A percentile compares a stretch with the other conserved stretches of the same genome.
Conservation (phyloP, 2,888 invertebrate genomes). For the Oegoconia quadripuncta region DNA sequence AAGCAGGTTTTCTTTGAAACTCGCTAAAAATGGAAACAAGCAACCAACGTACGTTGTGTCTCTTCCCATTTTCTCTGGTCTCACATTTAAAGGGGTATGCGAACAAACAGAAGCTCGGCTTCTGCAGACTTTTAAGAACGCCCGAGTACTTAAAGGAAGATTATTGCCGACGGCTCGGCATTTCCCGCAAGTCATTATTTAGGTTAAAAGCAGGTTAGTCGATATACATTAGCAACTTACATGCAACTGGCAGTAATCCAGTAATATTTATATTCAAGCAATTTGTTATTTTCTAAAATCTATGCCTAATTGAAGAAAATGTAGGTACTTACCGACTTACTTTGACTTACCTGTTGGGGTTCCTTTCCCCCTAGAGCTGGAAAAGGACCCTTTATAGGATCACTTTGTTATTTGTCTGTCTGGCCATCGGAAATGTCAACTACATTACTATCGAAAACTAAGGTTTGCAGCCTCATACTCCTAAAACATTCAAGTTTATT, state of each 20-base stretch:
- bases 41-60: slow-evolving; percentile 38
- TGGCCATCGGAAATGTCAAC: no score
- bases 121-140: slow-evolving; percentile 32
- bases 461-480: no score
- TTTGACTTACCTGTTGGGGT: no score
- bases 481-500: no score
- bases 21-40: slow-evolving; percentile 41
- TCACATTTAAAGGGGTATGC: slow-evolving; percentile 36
- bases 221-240: background rate
- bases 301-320: no score
- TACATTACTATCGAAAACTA: no score
- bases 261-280: no score
- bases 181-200: slow-evolving; percentile 31
- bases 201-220: slow-evolving; percentile 25
- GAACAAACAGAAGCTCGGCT: slow-evolving; percentile 25
- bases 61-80: slow-evolving; percentile 37
- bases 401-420: no score
- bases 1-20: slow-evolving; percentile 37
- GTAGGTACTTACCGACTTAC: no score
- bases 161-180: slow-evolving; percentile 31
- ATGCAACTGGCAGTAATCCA: background rate
- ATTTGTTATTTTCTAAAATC: no score
- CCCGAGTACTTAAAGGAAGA: slow-evolving; percentile 31
- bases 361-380: no score
- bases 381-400: no score